Base-by-base conservation (phyloP, 2,797 vertebrate species). In the Scolopax bukidnonensis region DNA sequence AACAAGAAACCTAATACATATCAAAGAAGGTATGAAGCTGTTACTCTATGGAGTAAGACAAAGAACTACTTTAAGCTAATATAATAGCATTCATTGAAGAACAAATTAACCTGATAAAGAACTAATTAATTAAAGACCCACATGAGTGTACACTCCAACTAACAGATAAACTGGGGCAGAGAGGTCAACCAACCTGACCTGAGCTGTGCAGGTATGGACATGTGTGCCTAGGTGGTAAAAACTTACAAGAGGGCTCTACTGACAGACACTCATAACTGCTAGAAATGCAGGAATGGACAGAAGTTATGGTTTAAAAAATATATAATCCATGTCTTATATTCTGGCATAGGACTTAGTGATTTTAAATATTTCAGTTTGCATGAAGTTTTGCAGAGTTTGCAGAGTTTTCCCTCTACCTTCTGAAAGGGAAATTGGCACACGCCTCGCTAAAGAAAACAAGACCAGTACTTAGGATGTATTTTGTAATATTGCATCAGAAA, bases 401-500 rank as follows among this genome's bases (percentile, higher is more conserved):
- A 36, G 36, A 36, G 36, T 36, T 36, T 36, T 36, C 36, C 73
- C 33, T 84, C 9, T 47, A 64, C 59, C 28, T 92, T 94, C 64
- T 50, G 18, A 77, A 90, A 79, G n/a, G 56, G 90, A 92, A 94
- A 90, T 61, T 50, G 75, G 67, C 25, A 51, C 47, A 4, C 0
- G 4, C 38, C 41, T 92, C 93, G 81, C 90, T 89, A 87, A 95
- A 88, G 67, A 82, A 78, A 86, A 80, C 25, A 53, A 93, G 76
- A 54, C 24, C 36, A 86, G 70, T 77, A 69, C 15, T 87, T 94
- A 89, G 93, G 95, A 96, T 89, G 73, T 91, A 57, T 96, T 95
- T 93, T 91, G 95, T 73, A 97, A 95, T 21, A 28, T 93, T 95
- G 82, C 90, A 81, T 92, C 83, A 90, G 78, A 82, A 67, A 87